Conservation (phyloP, 2,797 vertebrate species). For the Pogoniulus pusillus region DNA sequence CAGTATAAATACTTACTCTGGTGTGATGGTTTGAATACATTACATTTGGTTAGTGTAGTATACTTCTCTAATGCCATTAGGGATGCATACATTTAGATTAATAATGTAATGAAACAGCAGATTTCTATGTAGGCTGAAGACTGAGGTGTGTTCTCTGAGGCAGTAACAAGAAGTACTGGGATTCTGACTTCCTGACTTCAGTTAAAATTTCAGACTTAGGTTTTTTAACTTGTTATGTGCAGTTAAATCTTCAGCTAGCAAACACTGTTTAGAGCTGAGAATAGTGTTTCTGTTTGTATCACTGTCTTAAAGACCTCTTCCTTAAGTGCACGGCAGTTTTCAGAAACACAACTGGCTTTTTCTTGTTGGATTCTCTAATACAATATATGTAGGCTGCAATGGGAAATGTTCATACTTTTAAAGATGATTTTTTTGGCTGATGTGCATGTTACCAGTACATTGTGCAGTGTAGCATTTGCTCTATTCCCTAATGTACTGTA, state of each 20-base stretch:
- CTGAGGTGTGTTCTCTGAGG: not conserved
- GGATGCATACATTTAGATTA: not conserved
- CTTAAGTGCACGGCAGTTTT: not conserved
- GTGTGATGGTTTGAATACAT: too few species aligned
- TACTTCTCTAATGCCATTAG: not conserved
- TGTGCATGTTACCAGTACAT: not conserved
- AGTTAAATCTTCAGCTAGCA: not conserved
- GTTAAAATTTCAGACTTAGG: not conserved
- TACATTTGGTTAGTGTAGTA: not conserved
- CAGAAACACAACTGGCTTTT: not conserved
- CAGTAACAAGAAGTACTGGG: not conserved
- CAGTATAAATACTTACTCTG: not conserved
- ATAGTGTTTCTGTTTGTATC: not conserved
- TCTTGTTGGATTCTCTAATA: not conserved
- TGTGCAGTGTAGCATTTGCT: not conserved
- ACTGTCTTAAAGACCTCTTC: not conserved
- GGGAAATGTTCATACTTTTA: not conserved
- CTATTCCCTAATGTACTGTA: not conserved
- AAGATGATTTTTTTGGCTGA: not conserved
- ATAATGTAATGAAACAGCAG: not conserved
- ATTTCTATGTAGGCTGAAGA: not conserved
- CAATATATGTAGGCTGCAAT: not conserved
- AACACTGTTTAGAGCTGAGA: not conserved
- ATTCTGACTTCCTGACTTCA: not conserved
- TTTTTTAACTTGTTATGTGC: not conserved